Evolutionary conservation across 2,113 vertebrate genomes (phyloP), one percentile per base, ranked within the genome.

Genomic region (Proteles cristata): DNA sequence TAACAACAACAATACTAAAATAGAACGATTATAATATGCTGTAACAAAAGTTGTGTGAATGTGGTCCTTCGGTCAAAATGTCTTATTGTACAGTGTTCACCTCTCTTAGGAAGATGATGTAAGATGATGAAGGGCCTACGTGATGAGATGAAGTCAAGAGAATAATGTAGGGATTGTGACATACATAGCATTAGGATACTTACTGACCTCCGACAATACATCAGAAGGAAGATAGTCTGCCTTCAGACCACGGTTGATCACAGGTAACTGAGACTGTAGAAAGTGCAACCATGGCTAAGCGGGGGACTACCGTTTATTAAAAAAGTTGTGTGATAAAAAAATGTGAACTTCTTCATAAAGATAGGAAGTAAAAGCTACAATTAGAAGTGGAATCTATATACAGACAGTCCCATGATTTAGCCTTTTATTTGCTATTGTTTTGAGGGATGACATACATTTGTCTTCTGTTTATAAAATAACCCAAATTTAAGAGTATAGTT

Each of bases 401-500:
- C 15, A 39, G 61, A 53, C 0, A 31, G 33, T 69, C 11, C 31
- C 15, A 9, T 85, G 65, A 61, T 76, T 80, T 53, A 25, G 28
- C 33, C 65, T 94, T 84, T 85, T 85, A 11, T 85, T 71, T 93
- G 14, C 80, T 45, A 80, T 7, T 50, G 4, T 73, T 92, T 94
- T 43, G 35, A 61, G 66, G 7, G 10, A 87, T 84, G 26, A 76
- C 10, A 69, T 69, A 79, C 4, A 65, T 21, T 73, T 86, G n/a
- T 73, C 43, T 85, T 92, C 21, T 87, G 17, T 55, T 69, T 80
- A 84, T 84, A 84, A 92, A 96, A 93, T 82, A 93, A 93, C 11
- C 21, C 58, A 73, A 33, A 39, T 69, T 31, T 90, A 17, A 91
- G 96, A 93, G 53, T 95, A 63, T 68, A 35, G 5, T 77, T 92